phyloP scores from a whole-genome alignment of 2,797 vertebrate genomes.

The Etheostoma perlongum region DNA sequence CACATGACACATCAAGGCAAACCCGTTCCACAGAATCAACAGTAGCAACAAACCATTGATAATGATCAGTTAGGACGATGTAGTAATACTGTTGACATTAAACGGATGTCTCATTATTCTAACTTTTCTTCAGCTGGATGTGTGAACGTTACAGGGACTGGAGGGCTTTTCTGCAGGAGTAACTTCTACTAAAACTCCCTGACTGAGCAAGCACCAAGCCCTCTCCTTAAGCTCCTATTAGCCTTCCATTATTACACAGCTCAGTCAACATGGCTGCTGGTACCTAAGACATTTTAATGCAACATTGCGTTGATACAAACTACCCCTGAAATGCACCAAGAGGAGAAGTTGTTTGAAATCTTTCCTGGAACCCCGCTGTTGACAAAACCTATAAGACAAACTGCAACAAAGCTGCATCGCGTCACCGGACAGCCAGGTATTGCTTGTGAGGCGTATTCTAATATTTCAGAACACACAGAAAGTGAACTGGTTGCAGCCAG shows the following conservation, averaged over 20 bases:
- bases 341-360: constrained; percentile 5
- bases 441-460: constrained; percentile 43
- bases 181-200: constrained; percentile 29
- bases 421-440: constrained; percentile 38
- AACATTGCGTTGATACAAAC: constrained; percentile 15
- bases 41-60: constrained; percentile 54
- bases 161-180: constrained; percentile 32
- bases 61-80: constrained; percentile 47
- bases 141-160: constrained; percentile 21
- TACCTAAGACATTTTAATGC: constrained; percentile 15
- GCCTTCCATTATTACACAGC: constrained; percentile 19
- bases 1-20: constrained; percentile 54
- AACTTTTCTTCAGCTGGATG: constrained; percentile 19
- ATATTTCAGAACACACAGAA: constrained; percentile 1
- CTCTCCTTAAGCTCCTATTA: constrained; percentile 17
- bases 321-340: constrained; percentile 36
- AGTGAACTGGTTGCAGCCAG: constrained; percentile 4
- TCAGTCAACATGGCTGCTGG: constrained; percentile 34
- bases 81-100: constrained; percentile 58
- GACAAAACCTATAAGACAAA: neutral
- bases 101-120: constrained; percentile 14
- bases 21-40: constrained; percentile 62
- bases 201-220: constrained; percentile 55
- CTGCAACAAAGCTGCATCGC: neutral
- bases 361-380: constrained; percentile 4